phyloP scores from a whole-genome alignment of 1,140 invertebrate species.

The Tetramorium parvispinum region DNA sequence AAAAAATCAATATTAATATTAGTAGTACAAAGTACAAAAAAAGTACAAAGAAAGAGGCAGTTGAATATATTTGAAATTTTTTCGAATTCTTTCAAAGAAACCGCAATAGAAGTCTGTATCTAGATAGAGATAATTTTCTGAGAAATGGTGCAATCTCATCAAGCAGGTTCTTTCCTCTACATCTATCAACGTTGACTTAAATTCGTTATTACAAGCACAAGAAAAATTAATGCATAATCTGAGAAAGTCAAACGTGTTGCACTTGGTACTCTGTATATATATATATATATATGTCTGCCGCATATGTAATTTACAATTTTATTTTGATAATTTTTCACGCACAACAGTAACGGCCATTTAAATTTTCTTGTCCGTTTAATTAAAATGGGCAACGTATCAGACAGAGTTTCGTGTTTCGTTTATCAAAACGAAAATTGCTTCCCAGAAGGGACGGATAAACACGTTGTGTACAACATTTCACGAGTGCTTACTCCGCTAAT shows the following conservation, averaged over 20 bases:
- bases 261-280: not conserved
- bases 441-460: not conserved
- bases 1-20: not conserved
- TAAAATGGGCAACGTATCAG: slow-evolving; percentile 51
- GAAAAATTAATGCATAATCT: slow-evolving; percentile 29
- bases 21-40: not conserved
- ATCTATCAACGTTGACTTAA: slow-evolving; percentile 33
- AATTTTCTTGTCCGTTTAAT: slow-evolving; percentile 48
- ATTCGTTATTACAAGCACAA: not conserved
- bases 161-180: slow-evolving; percentile 21
- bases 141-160: not conserved
- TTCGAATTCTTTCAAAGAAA: not conserved
- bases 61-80: not conserved
- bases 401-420: not conserved
- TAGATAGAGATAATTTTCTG: slow-evolving; percentile 6
- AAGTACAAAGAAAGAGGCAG: not conserved
- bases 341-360: not conserved
- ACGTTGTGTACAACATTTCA: slow-evolving; percentile 6
- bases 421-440: slow-evolving; percentile 39
- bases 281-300: not conserved
- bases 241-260: slow-evolving; percentile 30
- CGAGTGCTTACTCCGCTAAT: not conserved
- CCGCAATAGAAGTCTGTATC: not conserved
- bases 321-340: slow-evolving; percentile 65
- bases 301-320: slow-evolving; percentile 37